Evolutionary conservation across 2,113 vertebrate genomes (phyloP).

Genomic region (Nasalis larvatus): DNA sequence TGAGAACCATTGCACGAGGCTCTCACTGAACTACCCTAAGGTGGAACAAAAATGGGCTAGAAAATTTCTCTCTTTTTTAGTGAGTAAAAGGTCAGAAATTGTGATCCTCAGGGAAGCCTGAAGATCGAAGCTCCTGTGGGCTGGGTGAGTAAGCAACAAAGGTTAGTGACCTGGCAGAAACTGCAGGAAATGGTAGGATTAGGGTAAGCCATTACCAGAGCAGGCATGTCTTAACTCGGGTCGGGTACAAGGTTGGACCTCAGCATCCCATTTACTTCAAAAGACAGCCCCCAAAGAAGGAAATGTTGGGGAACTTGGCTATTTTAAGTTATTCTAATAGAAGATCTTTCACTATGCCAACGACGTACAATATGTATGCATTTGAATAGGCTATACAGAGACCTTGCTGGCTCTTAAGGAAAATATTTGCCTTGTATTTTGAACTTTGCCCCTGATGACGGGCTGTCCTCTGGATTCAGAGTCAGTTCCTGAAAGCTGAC

Average conservation of each 20-base stretch:
- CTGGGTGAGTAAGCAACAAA: not conserved
- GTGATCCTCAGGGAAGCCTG: not conserved
- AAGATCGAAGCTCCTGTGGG: not conserved
- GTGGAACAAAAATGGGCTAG: fast-evolving
- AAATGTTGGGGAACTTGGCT: not conserved
- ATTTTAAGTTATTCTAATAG: not conserved
- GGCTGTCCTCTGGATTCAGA: not conserved
- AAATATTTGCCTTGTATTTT: not conserved
- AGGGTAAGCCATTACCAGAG: not conserved
- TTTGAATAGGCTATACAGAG: not conserved
- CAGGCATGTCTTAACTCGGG: not conserved
- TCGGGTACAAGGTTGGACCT: not conserved
- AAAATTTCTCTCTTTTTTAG: not conserved
- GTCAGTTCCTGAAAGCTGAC: not conserved
- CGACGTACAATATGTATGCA: not conserved
- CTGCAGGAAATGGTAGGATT: not conserved
- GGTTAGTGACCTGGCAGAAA: not conserved
- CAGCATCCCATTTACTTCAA: not conserved
- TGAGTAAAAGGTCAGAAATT: not conserved
- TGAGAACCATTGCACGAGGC: not conserved
- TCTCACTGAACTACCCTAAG: fast-evolving
- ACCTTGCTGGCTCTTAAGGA: not conserved
- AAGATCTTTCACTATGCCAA: not conserved
- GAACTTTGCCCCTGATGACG: constrained; percentile 3
- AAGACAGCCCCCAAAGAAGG: not conserved